A percentile compares a stretch with the other conserved stretches of the same genome.
Evolutionary conservation across 2,888 invertebrate genomes (phyloP).

Genomic region (Odontocerum albicorne): DNA sequence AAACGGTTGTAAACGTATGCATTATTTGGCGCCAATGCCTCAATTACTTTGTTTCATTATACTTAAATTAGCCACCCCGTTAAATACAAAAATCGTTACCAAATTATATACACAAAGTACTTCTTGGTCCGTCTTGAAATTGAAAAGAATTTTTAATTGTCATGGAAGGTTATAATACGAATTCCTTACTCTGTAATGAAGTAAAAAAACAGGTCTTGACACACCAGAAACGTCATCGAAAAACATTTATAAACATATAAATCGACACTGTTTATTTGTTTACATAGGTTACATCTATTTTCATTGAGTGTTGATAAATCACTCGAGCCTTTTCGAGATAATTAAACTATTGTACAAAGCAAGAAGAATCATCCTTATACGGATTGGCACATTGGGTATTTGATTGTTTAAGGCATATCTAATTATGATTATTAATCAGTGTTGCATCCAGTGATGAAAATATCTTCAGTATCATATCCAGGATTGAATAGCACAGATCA

Average conservation of each 20-base stretch:
- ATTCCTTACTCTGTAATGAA: constrained; percentile 7
- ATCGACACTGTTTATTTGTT: constrained; percentile 12
- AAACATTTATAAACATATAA: constrained; percentile 18
- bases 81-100: neutral
- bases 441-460: too few species aligned
- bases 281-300: too few species aligned
- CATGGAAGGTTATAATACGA: constrained; percentile 26
- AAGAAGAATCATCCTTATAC: too few species aligned
- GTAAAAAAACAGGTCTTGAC: constrained; percentile 21
- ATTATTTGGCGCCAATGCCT: constrained; percentile 31
- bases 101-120: neutral
- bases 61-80: neutral
- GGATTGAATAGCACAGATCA: too few species aligned
- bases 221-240: constrained; percentile 23
- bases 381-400: too few species aligned
- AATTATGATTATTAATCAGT: too few species aligned
- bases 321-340: too few species aligned
- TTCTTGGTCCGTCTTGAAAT: constrained; percentile 7
- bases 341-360: too few species aligned
- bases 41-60: constrained; percentile 8
- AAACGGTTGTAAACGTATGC: constrained; percentile 32
- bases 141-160: constrained; percentile 12
- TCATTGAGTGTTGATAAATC: too few species aligned
- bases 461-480: too few species aligned
- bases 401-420: too few species aligned